Conservation (phyloP, 2,888 invertebrate species). For the Melitaea athalia region DNA sequence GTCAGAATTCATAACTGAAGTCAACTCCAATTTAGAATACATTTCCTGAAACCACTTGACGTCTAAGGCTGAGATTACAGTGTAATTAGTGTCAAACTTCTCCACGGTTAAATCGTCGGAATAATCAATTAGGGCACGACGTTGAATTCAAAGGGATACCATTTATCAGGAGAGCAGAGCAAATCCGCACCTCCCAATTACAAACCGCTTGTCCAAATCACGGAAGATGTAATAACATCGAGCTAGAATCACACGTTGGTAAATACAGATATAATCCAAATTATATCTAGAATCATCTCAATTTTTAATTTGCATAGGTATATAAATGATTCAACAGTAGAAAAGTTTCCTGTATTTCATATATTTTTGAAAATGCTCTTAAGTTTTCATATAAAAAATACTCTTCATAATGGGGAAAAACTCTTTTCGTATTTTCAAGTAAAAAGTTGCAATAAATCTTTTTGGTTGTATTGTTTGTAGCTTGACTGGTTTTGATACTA, state of each 20-base stretch:
- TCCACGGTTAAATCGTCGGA: slow-evolving; percentile 45
- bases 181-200: slow-evolving; percentile 58
- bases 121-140: slow-evolving; percentile 35
- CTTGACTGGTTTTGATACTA: too few species aligned
- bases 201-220: slow-evolving; percentile 52
- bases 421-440: too few species aligned
- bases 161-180: slow-evolving; percentile 44
- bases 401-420: too few species aligned
- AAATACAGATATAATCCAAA: neutral
- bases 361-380: too few species aligned
- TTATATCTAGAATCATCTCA: too few species aligned
- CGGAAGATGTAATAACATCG: slow-evolving; percentile 23
- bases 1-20: slow-evolving; percentile 31
- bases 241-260: neutral
- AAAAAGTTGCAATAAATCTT: too few species aligned
- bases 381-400: too few species aligned
- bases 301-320: too few species aligned
- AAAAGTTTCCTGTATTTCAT: too few species aligned
- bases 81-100: slow-evolving; percentile 48
- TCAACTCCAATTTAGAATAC: slow-evolving; percentile 29
- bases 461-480: too few species aligned
- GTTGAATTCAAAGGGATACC: slow-evolving; percentile 10
- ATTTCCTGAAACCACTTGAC: slow-evolving; percentile 35
- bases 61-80: slow-evolving; percentile 37
- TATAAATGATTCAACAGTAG: too few species aligned